Conservation (phyloP, 2,113 vertebrate genomes). For the Gymnorhina tibicen region DNA sequence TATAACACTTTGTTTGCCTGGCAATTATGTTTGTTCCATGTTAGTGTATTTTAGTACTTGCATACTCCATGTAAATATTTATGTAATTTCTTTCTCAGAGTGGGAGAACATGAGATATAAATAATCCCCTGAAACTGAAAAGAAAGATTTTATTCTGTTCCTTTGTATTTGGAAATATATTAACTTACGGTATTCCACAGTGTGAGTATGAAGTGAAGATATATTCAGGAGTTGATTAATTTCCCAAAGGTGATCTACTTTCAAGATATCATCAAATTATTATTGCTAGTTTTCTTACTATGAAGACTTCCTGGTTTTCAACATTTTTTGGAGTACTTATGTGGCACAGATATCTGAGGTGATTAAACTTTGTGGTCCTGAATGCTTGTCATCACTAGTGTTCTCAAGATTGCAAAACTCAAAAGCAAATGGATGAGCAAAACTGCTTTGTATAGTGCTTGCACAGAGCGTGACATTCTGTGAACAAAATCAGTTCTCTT, state of each 20-base stretch:
- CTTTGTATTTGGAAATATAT: background rate
- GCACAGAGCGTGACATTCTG: background rate
- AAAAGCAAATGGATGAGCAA: background rate
- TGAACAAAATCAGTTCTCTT: slow-evolving; percentile 6
- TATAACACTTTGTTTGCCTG: background rate
- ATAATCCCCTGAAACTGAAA: background rate
- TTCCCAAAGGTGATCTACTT: background rate
- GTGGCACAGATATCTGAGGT: background rate
- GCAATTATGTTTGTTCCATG: background rate
- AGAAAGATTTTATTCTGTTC: background rate
- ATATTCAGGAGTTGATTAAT: background rate
- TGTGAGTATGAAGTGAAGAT: background rate
- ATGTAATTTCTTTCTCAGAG: background rate
- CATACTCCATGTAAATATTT: background rate
- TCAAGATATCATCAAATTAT: background rate
- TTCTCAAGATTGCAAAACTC: background rate
- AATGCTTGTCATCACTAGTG: background rate
- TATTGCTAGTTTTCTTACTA: background rate
- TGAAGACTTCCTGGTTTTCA: background rate
- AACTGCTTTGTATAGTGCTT: background rate
- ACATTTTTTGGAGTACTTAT: background rate
- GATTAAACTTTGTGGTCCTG: background rate
- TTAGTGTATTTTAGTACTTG: background rate
- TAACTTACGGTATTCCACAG: background rate
- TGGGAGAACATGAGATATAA: background rate